Conservation (phyloP, 1,140 invertebrate species). For the Luehdorfia chinensis region DNA sequence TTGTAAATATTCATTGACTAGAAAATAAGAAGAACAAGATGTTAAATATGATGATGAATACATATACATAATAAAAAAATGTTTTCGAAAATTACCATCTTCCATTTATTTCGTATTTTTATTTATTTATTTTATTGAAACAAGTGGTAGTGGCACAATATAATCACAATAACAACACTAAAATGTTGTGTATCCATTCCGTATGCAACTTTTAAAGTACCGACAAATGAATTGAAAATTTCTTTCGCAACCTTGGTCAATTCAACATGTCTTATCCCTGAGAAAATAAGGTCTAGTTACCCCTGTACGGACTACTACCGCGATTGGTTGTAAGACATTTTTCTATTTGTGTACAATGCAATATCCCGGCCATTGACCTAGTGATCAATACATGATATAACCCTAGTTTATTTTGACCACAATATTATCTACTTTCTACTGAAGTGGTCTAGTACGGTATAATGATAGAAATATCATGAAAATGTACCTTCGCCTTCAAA, state of each 20-base stretch:
- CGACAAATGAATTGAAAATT: slow-evolving; percentile 24
- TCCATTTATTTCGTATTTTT: too few relatives aligned
- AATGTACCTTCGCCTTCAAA: too few relatives aligned
- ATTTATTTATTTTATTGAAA: slow-evolving; percentile 17
- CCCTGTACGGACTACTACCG: not conserved
- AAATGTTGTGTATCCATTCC: slow-evolving; percentile 31
- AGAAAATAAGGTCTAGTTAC: slow-evolving; percentile 11
- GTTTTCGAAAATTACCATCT: too few relatives aligned
- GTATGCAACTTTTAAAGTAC: slow-evolving; percentile 31
- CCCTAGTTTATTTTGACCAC: not conserved
- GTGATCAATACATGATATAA: slow-evolving; percentile 10
- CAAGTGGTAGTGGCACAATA: slow-evolving; percentile 19
- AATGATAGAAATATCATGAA: too few relatives aligned
- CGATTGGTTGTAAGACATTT: not conserved
- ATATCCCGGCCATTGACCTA: slow-evolving; percentile 11
- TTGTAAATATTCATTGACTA: too few relatives aligned
- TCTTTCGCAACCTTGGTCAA: slow-evolving; percentile 1
- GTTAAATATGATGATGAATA: too few relatives aligned
- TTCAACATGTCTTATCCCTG: slow-evolving; percentile 1
- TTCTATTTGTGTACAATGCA: slow-evolving; percentile 14
- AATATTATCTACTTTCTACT: too few relatives aligned
- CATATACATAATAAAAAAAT: too few relatives aligned
- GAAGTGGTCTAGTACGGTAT: too few relatives aligned
- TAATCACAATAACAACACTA: slow-evolving; percentile 31
- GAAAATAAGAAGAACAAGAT: too few relatives aligned